These are phyloP conservation scores for Setophaga petechia DNA, from an alignment of 2,113 vertebrate genomes.

Conservation along the genomic window DNA sequence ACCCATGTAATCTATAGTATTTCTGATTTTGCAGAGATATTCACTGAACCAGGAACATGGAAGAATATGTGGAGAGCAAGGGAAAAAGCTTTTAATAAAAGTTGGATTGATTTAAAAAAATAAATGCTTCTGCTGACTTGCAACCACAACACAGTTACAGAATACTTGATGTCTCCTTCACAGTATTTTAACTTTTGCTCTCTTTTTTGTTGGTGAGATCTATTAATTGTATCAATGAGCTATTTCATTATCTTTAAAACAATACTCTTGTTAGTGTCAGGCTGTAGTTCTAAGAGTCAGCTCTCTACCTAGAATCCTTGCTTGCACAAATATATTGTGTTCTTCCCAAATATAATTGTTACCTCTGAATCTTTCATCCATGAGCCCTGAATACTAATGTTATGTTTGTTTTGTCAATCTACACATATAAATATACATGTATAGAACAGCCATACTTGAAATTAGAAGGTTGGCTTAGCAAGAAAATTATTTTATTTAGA, in stretches of 20 bases:
- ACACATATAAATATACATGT: not conserved
- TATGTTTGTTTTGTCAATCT: not conserved
- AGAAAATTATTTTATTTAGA: not conserved
- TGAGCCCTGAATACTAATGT: not conserved
- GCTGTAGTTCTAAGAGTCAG: not conserved
- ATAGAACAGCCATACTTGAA: not conserved
- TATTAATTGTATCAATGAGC: not conserved
- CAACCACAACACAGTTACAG: not conserved
- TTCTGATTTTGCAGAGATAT: constrained; percentile 24
- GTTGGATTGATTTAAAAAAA: constrained; percentile 15
- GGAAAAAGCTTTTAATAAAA: not conserved
- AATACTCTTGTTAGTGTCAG: not conserved
- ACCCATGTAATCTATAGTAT: constrained; percentile 66
- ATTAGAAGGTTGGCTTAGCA: not conserved
- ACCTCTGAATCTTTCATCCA: not conserved
- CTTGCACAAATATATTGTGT: not conserved
- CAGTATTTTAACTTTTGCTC: not conserved
- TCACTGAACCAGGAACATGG: constrained; percentile 25
- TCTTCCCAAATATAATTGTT: not conserved
- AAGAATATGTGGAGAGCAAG: not conserved
- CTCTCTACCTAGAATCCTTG: not conserved
- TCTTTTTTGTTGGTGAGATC: not conserved
- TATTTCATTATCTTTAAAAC: not conserved
- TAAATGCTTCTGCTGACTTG: not conserved
- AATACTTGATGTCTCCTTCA: not conserved